Conservation (phyloP, 2,888 invertebrate genomes). For the Drosophila tripunctata region DNA sequence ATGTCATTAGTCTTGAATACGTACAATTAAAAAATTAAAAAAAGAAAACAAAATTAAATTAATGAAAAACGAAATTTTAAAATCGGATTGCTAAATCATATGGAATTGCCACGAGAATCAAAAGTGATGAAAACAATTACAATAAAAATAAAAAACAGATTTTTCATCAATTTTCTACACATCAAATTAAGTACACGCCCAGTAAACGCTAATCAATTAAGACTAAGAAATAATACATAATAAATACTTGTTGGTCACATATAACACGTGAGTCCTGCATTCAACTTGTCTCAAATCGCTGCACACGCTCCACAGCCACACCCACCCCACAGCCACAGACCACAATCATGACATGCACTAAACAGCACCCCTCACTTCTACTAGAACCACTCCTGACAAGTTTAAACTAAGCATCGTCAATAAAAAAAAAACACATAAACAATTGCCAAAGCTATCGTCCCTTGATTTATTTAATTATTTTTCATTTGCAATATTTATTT, state of each 20-base stretch:
- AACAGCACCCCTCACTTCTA: slow-evolving; percentile 31
- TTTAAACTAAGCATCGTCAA: slow-evolving; percentile 30
- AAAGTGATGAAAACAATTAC: slow-evolving; percentile 55
- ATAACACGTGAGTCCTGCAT: slow-evolving; percentile 75
- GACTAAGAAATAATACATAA: slow-evolving; percentile 47
- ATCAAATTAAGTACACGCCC: slow-evolving; percentile 53
- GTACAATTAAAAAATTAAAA: slow-evolving; percentile 53
- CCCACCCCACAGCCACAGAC: slow-evolving; percentile 38
- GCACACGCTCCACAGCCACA: slow-evolving; percentile 54
- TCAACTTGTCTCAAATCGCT: slow-evolving; percentile 75
- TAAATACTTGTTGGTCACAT: slow-evolving; percentile 71
- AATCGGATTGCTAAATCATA: slow-evolving; percentile 63
- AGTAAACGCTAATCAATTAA: slow-evolving; percentile 46
- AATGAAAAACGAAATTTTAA: slow-evolving; percentile 29
- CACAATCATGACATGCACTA: slow-evolving; percentile 69
- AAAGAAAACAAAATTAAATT: slow-evolving; percentile 24
- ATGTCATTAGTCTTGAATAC: slow-evolving; percentile 71
- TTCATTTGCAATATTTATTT: too few species aligned
- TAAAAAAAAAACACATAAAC: neutral
- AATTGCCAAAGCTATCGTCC: slow-evolving; percentile 4
- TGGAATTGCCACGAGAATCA: slow-evolving; percentile 71
- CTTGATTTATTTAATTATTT: neutral
- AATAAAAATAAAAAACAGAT: slow-evolving; percentile 43
- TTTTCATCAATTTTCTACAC: slow-evolving; percentile 63
- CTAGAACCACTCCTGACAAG: slow-evolving; percentile 22